Base-by-base conservation (phyloP, 2,113 vertebrate species). In the Dolichallabes microphthalmus region DNA sequence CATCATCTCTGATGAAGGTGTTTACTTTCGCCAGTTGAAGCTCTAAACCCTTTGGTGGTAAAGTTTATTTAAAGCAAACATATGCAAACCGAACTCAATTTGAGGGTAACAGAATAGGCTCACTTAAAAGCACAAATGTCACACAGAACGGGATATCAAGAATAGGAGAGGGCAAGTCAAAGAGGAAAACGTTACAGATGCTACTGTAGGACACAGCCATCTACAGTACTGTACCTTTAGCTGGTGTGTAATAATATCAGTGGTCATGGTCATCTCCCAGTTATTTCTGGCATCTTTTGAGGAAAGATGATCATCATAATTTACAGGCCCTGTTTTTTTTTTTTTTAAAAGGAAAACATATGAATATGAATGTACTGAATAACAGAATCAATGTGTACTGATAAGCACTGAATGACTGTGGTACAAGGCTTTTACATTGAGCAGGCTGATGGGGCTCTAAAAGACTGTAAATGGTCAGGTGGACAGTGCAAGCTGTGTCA, bases 281-380 rank as follows among this genome's bases (percentile, higher is more conserved):
- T n/a, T 82, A 85, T 96, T 98, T 91, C 98, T 96, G 0, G 25
- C n/a, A 1, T 89, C 73, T 89, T 96, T 98, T 68, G 92, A 96
- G 14, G 95, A 94, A 15, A 97, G 92, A 1, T 25, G 17, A 64
- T 60, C 80, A 89, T 95, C 85, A 77, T 94, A 94, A 3, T 0
- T 6, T 82, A 71, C 89, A 27, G 85, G 87, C 87, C 93, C 97
- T 98, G 85, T 63, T 87, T 90, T 66, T 79, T 78, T 68, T n/a
- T 35, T 35, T 35, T 35, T 85, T 86, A 3, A 63, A 27, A 71
- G 2, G 25, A 15, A 27, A 39, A 60, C 12, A 75, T 52, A 81
- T 30, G 27, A 78, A 77, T 3, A 15, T 6, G n/a, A n/a, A 53
- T n/a, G 19, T 45, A 45, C 45, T 45, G 7, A 45, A 45, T 45